Evolutionary conservation across 2,113 vertebrate species (phyloP).

Genomic region (Plectropomus leopardus): DNA sequence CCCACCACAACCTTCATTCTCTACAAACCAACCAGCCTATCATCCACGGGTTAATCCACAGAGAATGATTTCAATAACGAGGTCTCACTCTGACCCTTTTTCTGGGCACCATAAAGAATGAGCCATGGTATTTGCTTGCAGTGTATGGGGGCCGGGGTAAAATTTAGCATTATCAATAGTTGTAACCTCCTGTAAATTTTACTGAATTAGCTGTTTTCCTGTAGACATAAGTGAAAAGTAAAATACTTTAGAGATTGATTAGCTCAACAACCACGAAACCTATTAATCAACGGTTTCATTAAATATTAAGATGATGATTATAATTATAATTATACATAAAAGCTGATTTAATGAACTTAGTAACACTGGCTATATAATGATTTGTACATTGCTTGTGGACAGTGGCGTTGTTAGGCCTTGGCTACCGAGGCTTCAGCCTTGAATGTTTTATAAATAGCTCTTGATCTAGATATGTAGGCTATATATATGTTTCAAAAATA

Average conservation of each 20-base stretch:
- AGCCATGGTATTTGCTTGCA: background rate
- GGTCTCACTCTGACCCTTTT: slow-evolving; percentile 57
- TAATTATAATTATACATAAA: background rate
- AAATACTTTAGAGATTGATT: background rate
- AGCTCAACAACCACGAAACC: background rate
- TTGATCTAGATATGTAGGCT: too few species aligned
- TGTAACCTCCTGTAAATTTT: background rate
- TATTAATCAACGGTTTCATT: too few species aligned
- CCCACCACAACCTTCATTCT: slow-evolving; percentile 59
- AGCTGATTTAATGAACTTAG: too few species aligned
- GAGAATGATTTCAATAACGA: slow-evolving; percentile 6
- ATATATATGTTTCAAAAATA: too few species aligned
- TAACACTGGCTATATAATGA: too few species aligned
- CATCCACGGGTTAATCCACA: slow-evolving; percentile 49
- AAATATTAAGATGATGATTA: background rate
- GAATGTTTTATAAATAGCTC: too few species aligned
- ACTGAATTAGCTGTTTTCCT: background rate
- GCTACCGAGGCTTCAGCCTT: too few species aligned
- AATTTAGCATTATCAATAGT: background rate
- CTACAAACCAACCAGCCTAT: slow-evolving; percentile 57
- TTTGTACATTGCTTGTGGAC: background rate
- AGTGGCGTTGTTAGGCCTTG: too few species aligned
- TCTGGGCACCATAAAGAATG: background rate
- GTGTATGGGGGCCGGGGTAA: too few species aligned
- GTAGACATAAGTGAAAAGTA: background rate